Percentiles rank a stretch among this genome's conserved stretches.
Conservation (phyloP, 2,797 vertebrate species). For the Mycteria americana region DNA sequence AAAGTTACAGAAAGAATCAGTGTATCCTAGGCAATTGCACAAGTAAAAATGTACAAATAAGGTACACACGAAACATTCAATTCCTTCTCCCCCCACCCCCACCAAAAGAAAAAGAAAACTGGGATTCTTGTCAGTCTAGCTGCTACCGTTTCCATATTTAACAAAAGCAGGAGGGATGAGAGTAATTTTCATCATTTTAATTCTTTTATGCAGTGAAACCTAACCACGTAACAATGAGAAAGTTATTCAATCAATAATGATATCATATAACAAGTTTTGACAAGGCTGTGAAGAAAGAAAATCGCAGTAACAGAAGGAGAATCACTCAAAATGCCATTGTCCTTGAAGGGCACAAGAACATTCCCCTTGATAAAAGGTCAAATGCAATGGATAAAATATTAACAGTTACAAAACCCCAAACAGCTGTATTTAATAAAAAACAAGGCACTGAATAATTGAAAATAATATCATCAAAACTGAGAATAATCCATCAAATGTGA, state of each 20-base stretch:
- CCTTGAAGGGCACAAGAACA: not conserved
- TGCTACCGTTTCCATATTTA: not conserved
- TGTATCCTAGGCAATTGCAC: not conserved
- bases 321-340: not conserved
- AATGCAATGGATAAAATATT: not conserved
- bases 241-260: not conserved
- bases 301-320: not conserved
- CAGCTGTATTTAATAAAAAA: not conserved
- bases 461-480: not conserved
- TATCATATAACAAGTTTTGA: not conserved
- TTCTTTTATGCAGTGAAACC: constrained; percentile 12
- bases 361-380: constrained; percentile 33
- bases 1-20: not conserved
- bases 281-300: not conserved
- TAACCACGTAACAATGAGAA: constrained; percentile 2
- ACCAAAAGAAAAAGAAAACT: not conserved
- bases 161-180: not conserved
- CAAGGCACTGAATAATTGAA: not conserved
- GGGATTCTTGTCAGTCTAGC: not conserved
- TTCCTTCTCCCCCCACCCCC: not conserved
- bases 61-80: not conserved
- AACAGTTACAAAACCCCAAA: not conserved
- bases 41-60: not conserved
- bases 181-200: constrained; percentile 38
- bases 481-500: not conserved